phyloP scores from a whole-genome alignment of 1,140 invertebrate genomes.

The Homalodisca vitripennis region DNA sequence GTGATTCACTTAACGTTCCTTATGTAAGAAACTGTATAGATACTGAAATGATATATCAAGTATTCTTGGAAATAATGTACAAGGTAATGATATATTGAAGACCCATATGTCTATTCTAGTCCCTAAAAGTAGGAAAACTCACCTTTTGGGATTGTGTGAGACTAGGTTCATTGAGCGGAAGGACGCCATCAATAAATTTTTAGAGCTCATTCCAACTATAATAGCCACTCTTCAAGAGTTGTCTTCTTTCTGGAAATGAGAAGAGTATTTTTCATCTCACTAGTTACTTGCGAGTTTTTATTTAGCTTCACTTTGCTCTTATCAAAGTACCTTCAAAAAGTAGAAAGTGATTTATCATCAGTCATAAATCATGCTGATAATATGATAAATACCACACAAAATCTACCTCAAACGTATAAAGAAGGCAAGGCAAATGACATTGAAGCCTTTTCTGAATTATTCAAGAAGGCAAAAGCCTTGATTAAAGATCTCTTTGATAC shows the following conservation, averaged over 20 bases:
- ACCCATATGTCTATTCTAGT: slow-evolving; percentile 13
- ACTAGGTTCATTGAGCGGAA: slow-evolving; percentile 2
- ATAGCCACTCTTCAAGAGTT: neutral
- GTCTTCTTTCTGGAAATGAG: neutral
- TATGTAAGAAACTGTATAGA: slow-evolving; percentile 27
- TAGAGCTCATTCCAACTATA: neutral
- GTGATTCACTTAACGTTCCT: slow-evolving; percentile 14
- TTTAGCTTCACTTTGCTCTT: neutral
- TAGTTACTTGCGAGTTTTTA: neutral
- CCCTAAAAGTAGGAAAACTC: neutral
- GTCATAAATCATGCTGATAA: slow-evolving; percentile 23
- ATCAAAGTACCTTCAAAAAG: slow-evolving; percentile 18
- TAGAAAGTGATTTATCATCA: slow-evolving; percentile 21
- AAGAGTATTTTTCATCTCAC: neutral
- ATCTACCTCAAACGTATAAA: neutral
- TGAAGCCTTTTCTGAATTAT: neutral
- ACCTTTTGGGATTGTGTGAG: neutral
- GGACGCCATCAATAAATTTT: neutral
- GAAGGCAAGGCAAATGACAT: neutral
- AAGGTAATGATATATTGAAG: neutral
- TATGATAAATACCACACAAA: neutral
- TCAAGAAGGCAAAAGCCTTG: neutral
- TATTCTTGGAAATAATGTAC: slow-evolving; percentile 12
- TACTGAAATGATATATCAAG: slow-evolving; percentile 12
- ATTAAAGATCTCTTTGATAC: slow-evolving; percentile 17